A percentile compares a stretch with the other conserved stretches of the same genome.
Conservation (phyloP, 2,113 vertebrate species). For the Loxodonta africana region DNA sequence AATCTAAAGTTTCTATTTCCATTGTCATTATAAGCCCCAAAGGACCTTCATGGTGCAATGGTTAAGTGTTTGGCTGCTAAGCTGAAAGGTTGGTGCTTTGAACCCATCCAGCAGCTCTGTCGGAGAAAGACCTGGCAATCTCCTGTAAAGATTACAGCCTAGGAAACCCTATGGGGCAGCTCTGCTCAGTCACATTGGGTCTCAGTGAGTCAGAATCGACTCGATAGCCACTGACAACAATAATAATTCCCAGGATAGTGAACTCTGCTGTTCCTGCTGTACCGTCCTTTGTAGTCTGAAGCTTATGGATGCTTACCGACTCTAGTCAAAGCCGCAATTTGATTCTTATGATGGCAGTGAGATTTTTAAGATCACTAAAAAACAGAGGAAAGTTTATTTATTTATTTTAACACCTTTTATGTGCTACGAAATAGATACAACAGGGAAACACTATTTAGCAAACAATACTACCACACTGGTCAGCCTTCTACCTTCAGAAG, state of each 20-base stretch:
- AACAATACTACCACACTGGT: not conserved
- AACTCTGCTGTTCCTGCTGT: not conserved
- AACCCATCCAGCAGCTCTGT: not conserved
- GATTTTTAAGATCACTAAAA: not conserved
- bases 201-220: not conserved
- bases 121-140: not conserved
- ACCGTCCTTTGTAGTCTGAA: not conserved
- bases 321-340: not conserved
- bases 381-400: not conserved
- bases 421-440: not conserved
- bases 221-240: not conserved
- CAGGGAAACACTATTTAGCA: not conserved
- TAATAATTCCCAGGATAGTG: not conserved
- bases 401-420: not conserved
- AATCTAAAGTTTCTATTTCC: not conserved
- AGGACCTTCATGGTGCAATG: not conserved
- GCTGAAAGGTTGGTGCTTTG: not conserved
- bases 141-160: not conserved
- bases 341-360: not conserved
- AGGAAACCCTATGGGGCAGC: not conserved
- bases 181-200: not conserved
- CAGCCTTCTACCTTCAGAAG: not conserved
- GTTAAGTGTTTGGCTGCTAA: not conserved
- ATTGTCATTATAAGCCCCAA: not conserved
- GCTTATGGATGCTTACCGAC: not conserved